Percentiles rank a stretch among this genome's conserved stretches.
These are phyloP conservation scores for Phocides pigmalion DNA, from an alignment of 1,140 invertebrate species.

Conservation along the genomic window DNA sequence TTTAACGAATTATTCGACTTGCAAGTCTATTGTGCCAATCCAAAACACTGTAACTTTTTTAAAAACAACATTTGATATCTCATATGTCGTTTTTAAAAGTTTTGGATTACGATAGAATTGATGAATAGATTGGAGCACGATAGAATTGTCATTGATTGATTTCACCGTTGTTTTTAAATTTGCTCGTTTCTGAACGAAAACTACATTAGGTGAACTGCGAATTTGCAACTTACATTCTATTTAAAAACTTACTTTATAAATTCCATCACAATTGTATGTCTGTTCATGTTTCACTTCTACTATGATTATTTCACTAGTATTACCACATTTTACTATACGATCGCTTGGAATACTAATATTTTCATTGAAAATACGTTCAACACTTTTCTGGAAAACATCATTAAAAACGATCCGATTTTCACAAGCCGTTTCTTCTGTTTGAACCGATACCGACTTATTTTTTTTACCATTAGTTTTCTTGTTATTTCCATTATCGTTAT, in stretches of 20 bases:
- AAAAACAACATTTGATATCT: no score
- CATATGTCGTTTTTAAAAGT: no score
- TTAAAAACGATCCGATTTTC: conserved; percentile 7
- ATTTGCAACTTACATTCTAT: neutral
- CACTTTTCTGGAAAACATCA: neutral
- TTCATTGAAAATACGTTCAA: neutral
- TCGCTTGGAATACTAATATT: neutral
- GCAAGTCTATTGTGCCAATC: no score
- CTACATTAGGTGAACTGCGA: no score
- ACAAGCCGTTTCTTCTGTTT: conserved; percentile 22
- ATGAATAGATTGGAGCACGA: no score
- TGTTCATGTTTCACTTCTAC: neutral
- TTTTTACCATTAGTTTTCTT: conserved; percentile 23
- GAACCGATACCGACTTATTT: conserved; percentile 24
- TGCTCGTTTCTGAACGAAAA: no score
- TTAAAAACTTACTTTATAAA: neutral
- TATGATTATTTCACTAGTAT: neutral
- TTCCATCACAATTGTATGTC: neutral
- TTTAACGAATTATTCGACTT: no score
- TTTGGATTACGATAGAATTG: no score
- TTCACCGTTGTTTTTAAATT: no score
- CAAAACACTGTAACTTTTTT: no score
- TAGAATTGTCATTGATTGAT: no score
- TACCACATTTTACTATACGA: neutral
- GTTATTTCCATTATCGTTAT: conserved; percentile 8